Base-by-base conservation (phyloP, 2,888 invertebrate genomes). In the Xylota sylvarum region DNA sequence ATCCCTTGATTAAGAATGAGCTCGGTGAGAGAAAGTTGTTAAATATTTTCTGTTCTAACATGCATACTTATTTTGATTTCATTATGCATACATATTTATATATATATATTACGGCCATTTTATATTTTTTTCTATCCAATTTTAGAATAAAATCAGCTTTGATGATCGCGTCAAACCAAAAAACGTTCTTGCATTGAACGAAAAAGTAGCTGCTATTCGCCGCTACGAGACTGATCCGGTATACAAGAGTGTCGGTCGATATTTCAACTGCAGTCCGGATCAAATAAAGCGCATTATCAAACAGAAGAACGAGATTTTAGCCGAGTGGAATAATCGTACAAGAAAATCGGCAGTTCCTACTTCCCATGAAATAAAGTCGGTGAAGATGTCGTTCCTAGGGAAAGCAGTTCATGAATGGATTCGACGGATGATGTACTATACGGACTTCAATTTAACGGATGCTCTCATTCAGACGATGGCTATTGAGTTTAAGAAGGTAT, bases 341-440 rank as follows among this genome's bases (percentile, higher is more conserved):
- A 88, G 90, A 0, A 90, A 92, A 17, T 89, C 90, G 10, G 89
- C 90, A 10, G 89, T 91, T 37, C 90, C 90, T 30, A 90, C 90
- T 6, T 89, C 90, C 0, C 89, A 90, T 60, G 91, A 91, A 67
- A 87, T 90, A 50, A 92, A 92, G 73, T 90, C 91, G 10, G 91
- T 92, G 7, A 88, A 90, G 0, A 90, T 90, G 0, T 92, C 92
- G 7, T 91, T 92, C 89, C 70, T 92, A 82, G 91, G 91, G 10
- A 91, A 90, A 27, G 92, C 92, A 0, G 92, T 92, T 0, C 91
- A 90, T 72, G 92, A 92, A n/a, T 92, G 92, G 92, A 90, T 92
- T 55, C 89, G 92, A 0, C 90, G 92, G 17, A 91, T 92, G 91
- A 91, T 92, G 91, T 92, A 92, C 88, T 92, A 92, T 72, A 91